Base-by-base conservation (phyloP, 2,113 vertebrate species). In the Coturnix japonica region DNA sequence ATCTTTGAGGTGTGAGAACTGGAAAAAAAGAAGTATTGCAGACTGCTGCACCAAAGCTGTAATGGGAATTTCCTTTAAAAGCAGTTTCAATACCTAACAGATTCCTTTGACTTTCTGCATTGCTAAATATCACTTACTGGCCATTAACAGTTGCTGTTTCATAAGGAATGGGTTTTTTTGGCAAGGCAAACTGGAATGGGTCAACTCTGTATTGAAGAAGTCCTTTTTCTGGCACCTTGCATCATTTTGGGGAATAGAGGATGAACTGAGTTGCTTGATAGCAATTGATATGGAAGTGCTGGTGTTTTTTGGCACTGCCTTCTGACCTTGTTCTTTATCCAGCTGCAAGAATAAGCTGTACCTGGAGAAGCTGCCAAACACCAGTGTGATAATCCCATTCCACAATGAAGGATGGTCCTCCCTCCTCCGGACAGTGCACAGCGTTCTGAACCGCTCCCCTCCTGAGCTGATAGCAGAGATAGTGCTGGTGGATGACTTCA, bases 371-470 rank as follows among this genome's bases (percentile, higher is more conserved):
- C 98, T 99, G 33, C 98, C 99, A 13, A 99, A 99, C 85, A 98
- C 98, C 73, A 99, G 99, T 7, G 98, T 99, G 95, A 97, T 99
- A 71, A 99, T 99, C 61, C 99, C 99, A 4, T 99, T 99, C 97
- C 99, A 99, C 96, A 99, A 99, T 2, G 99, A 99, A 65, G 99
- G 99, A 66, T 99, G 99, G 99, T 99, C 99, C 21, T 99, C 99
- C 0, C 98, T 99, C 46, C 98, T 99, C 82, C 98, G 99, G 65
- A 99, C 99, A 0, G 97, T 99, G 78, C 99, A 99, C 97, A 99
- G 99, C 14, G 98, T 99, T 87, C 98, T 99, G 64, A 99, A 98
- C 97, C 99, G 99, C 93, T 99, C 99, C 1, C 98, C 99, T 1
- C 97, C 98, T 2, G 97, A 94, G 94, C 99, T 99, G 94, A 97